These are phyloP conservation scores for Corythoichthys intestinalis DNA, from an alignment of 2,113 vertebrate genomes.

Conservation along the genomic window DNA sequence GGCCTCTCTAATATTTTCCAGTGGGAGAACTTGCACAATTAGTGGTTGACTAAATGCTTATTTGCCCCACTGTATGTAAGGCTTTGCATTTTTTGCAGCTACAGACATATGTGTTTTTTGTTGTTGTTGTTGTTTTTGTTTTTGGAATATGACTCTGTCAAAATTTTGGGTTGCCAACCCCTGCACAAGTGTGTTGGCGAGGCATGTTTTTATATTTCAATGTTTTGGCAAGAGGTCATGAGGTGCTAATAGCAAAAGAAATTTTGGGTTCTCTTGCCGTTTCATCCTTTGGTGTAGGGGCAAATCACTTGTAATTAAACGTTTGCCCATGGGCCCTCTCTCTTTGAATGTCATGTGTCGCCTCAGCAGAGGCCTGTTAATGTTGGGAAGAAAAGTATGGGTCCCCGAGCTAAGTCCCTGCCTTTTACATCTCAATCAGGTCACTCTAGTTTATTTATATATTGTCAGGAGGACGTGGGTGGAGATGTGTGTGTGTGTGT, in stretches of 20 bases:
- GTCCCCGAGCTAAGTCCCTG: slow-evolving; percentile 69
- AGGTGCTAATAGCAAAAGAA: slow-evolving; percentile 2
- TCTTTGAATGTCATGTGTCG: slow-evolving; percentile 54
- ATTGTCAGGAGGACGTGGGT: slow-evolving; percentile 57
- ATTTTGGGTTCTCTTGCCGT: slow-evolving; percentile 26
- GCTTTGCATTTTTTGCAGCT: too few relatives aligned
- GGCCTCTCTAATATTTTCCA: too few relatives aligned
- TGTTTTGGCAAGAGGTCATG: slow-evolving; percentile 5
- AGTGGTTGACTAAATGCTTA: too few relatives aligned
- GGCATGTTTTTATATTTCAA: slow-evolving; percentile 1
- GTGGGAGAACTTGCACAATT: too few relatives aligned
- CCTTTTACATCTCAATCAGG: slow-evolving; percentile 75
- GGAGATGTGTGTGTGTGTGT: slow-evolving; percentile 44
- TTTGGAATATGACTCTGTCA: too few relatives aligned
- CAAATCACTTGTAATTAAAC: slow-evolving; percentile 61
- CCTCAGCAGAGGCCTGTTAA: slow-evolving; percentile 68
- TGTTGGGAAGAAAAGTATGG: slow-evolving; percentile 66
- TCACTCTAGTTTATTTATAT: slow-evolving; percentile 77
- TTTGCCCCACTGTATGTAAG: too few relatives aligned
- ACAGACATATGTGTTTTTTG: too few relatives aligned
- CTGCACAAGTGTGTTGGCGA: too few relatives aligned
- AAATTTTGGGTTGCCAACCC: too few relatives aligned
- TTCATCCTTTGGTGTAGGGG: slow-evolving; percentile 40
- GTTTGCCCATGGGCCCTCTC: slow-evolving; percentile 46
- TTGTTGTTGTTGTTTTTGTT: too few relatives aligned